phyloP scores from a whole-genome alignment of 2,797 vertebrate species.

The Onychomys arenicola region DNA sequence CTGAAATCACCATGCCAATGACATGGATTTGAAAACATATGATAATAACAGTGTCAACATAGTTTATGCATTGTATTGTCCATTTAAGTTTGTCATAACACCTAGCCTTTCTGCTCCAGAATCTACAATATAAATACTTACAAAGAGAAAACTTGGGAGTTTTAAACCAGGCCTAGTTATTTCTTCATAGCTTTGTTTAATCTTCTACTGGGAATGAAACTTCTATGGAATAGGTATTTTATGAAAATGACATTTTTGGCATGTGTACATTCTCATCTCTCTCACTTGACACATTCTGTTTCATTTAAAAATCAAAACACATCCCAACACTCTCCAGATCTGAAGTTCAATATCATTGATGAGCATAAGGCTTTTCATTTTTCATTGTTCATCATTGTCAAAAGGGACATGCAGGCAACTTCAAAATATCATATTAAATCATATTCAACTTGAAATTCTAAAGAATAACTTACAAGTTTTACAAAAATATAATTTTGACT shows the following conservation, averaged over 20 bases:
- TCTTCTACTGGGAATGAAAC: conserved; percentile 59
- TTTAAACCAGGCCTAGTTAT: conserved; percentile 34
- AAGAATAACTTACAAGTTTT: neutral
- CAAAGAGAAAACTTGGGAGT: conserved; percentile 44
- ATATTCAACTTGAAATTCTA: conserved; percentile 47
- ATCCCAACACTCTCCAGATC: conserved; percentile 59
- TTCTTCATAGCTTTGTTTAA: conserved; percentile 61
- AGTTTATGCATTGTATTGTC: neutral
- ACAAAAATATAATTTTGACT: conserved; percentile 52
- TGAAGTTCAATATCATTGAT: conserved; percentile 67
- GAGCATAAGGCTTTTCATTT: conserved; percentile 45
- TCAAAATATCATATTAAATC: conserved; percentile 50
- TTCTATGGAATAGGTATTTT: conserved; percentile 64
- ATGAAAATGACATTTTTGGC: conserved; percentile 78
- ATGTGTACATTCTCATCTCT: conserved; percentile 69
- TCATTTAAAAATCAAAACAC: conserved; percentile 79
- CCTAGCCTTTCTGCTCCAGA: neutral
- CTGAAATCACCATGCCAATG: neutral
- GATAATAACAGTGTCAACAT: neutral
- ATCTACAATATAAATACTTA: conserved; percentile 41
- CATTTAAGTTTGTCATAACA: neutral
- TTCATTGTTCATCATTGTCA: conserved; percentile 70
- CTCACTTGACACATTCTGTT: conserved; percentile 66
- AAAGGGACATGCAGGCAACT: conserved; percentile 51
- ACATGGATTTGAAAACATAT: neutral